Evolutionary conservation across 1,140 invertebrate genomes (phyloP).

Genomic region (Scylla paramamosain): DNA sequence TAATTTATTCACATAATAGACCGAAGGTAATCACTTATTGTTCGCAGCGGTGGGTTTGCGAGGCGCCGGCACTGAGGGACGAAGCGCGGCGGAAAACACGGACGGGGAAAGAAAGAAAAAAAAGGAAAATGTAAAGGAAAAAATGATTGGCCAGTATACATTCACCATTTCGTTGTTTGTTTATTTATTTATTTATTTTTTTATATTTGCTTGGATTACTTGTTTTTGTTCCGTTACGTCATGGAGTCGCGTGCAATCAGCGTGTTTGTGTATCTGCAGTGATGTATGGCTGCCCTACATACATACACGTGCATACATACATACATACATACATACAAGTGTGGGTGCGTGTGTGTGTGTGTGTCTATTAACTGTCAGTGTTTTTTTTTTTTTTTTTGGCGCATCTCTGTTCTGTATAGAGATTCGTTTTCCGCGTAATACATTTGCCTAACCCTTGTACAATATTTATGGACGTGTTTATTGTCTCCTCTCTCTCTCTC

Average conservation of each 20-base stretch:
- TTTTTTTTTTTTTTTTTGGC: not conserved
- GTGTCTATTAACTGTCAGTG: no score
- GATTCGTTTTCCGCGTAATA: not conserved
- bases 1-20: slow-evolving; percentile 2
- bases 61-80: no score
- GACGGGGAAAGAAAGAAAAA: not conserved
- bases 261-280: no score
- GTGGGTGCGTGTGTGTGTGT: not conserved
- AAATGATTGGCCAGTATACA: not conserved
- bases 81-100: not conserved
- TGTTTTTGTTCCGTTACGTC: no score
- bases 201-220: not conserved
- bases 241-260: no score
- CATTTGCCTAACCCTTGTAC: no score
- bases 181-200: not conserved
- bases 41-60: not conserved
- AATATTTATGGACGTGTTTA: no score
- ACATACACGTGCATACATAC: not conserved
- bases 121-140: not conserved
- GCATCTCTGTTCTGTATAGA: not conserved
- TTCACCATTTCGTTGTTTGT: not conserved
- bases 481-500: no score
- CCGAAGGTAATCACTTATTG: not conserved
- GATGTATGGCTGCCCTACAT: no score
- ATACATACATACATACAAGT: not conserved